Evolutionary conservation across 2,113 vertebrate species (phyloP), one percentile per base, ranked within the genome.

Genomic region (Channa argus): DNA sequence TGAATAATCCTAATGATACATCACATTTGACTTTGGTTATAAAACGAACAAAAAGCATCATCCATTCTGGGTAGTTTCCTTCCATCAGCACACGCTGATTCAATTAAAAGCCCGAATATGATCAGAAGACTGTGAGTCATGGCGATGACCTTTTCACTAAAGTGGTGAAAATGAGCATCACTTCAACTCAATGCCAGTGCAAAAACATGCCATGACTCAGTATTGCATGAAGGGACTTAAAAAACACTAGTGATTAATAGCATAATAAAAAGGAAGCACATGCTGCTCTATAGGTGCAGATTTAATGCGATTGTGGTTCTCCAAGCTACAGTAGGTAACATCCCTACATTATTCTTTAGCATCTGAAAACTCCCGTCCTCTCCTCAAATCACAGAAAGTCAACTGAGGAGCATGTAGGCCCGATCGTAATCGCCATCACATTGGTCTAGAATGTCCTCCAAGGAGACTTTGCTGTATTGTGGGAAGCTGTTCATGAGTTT

Each of bases 401-500:
- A 86, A 52, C 8, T 67, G 15, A 92, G 86, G 1, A 93, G 84
- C 2, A 74, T n/a, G 60, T 58, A 74, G 13, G 91, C 89, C 83
- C 80, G 46, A 33, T 90, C 44, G 3, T 81, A 92, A 33, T 93
- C 80, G 1, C 86, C 79, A 3, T 78, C 44, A 66, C 93, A 94
- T 68, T 94, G 91, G 39, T 5, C 8, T 6, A 93, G 52, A 52
- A 95, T 91, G 33, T 92, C 93, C 76, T 91, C 63, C 4, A 94
- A 80, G 62, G 89, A 74, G 12, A 3, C 51, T 53, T 1, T 51
- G 62, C 79, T 62, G 72, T 41, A 89, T 34, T 74, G 36, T 24
- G 92, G 80, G 49, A 94, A 94, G 2, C 6, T 45, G 37, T 0
- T 74, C 51, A 71, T 77, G 44, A 94, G 88, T 50, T 83, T 91